These are phyloP conservation scores for Hypselothyrea guttata DNA, from an alignment of 2,888 invertebrate species.

Conservation along the genomic window DNA sequence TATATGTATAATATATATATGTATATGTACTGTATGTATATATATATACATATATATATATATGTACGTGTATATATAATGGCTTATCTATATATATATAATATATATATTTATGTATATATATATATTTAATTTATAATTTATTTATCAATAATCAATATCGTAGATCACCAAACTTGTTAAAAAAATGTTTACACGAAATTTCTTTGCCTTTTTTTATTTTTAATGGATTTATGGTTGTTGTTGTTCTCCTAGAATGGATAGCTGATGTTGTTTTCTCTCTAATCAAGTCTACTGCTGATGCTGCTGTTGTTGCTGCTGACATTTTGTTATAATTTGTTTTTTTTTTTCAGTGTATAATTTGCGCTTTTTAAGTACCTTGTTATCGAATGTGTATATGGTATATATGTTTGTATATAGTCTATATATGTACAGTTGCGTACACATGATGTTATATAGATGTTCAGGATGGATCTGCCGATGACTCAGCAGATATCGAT, in stretches of 20 bases:
- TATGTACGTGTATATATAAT: slow-evolving; percentile 59
- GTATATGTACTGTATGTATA: slow-evolving; percentile 43
- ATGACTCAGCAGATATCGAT: too few relatives aligned
- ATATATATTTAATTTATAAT: slow-evolving; percentile 55
- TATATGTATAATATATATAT: slow-evolving; percentile 71
- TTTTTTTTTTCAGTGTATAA: slow-evolving; percentile 29
- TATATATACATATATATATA: slow-evolving; percentile 51
- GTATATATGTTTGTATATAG: slow-evolving; percentile 11
- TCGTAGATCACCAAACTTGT: slow-evolving; percentile 80
- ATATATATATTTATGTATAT: slow-evolving; percentile 31
- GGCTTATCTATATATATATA: slow-evolving; percentile 61
- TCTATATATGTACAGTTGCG: slow-evolving; percentile 34
- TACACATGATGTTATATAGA: slow-evolving; percentile 31
- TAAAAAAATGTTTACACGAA: slow-evolving; percentile 77
- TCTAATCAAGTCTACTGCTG: slow-evolving; percentile 5
- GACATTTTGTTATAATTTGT: slow-evolving; percentile 11
- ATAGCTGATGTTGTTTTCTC: slow-evolving; percentile 9
- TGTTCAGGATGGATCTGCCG: too few relatives aligned
- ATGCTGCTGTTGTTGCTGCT: slow-evolving; percentile 9
- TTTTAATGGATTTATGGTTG: slow-evolving; percentile 7
- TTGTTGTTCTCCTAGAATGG: slow-evolving; percentile 14
- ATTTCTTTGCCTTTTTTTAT: slow-evolving; percentile 21
- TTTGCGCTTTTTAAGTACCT: slow-evolving; percentile 53
- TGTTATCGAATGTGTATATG: slow-evolving; percentile 31
- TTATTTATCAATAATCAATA: slow-evolving; percentile 75